phyloP scores from a whole-genome alignment of 2,888 invertebrate species.

The Mesodorylaimus sp. region DNA sequence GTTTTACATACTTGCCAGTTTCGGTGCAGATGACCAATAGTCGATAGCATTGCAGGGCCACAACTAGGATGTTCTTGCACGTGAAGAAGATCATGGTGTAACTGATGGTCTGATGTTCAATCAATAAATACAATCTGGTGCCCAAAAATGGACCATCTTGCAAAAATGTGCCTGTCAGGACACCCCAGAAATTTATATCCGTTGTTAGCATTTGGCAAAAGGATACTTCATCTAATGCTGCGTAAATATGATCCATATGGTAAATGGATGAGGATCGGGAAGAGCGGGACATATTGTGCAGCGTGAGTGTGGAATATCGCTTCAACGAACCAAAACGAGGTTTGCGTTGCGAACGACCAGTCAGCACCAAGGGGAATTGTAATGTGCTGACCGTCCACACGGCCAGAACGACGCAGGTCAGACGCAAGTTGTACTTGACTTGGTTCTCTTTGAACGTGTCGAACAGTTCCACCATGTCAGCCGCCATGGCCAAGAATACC shows the following conservation, averaged over 20 bases:
- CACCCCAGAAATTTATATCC: conserved; percentile 31
- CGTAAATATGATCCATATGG: too few species aligned
- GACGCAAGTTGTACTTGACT: conserved; percentile 51
- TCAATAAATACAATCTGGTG: conserved; percentile 23
- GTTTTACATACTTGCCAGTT: not conserved
- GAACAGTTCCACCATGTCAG: conserved; percentile 88
- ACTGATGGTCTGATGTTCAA: conserved; percentile 21
- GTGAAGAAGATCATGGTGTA: conserved; percentile 31
- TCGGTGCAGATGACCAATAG: conserved; percentile 14
- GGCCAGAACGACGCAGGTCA: conserved; percentile 62
- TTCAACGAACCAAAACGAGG: conserved; percentile 1
- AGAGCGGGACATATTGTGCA: too few species aligned
- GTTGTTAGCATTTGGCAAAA: conserved; percentile 3
- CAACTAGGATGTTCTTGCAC: conserved; percentile 23
- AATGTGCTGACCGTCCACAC: conserved; percentile 81
- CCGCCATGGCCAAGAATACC: conserved; percentile 57
- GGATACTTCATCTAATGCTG: too few species aligned
- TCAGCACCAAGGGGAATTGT: conserved; percentile 81
- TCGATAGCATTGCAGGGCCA: conserved; percentile 22
- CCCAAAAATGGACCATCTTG: conserved; percentile 32
- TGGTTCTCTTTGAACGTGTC: conserved; percentile 70
- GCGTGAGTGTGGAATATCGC: too few species aligned
- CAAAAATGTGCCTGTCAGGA: conserved; percentile 26
- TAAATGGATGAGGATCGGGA: too few species aligned
- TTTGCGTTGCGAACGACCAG: conserved; percentile 46